Evolutionary conservation across 2,797 vertebrate species (phyloP).

Genomic region (Syngnathus rostellatus): DNA sequence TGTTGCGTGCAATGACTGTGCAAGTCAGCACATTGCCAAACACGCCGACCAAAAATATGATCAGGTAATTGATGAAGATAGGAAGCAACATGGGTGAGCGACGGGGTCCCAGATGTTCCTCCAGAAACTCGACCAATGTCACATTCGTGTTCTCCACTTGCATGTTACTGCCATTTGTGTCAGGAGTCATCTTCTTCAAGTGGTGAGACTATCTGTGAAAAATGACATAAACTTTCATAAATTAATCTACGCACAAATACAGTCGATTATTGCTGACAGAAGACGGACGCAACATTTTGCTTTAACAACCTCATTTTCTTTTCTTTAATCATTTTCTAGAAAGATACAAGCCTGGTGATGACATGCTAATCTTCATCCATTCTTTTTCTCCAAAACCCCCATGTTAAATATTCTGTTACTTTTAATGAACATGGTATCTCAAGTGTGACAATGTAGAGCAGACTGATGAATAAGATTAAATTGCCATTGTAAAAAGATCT

Average conservation of each 20-base stretch:
- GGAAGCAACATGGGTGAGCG: conserved; percentile 75
- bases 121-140: conserved; percentile 70
- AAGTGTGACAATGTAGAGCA: conserved; percentile 12
- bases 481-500: conserved; percentile 1
- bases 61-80: conserved; percentile 76
- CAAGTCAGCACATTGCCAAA: conserved; percentile 85
- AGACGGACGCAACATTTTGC: background rate
- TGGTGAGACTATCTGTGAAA: conserved; percentile 8
- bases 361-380: background rate
- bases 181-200: conserved; percentile 29
- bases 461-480: conserved; percentile 11
- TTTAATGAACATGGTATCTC: conserved; percentile 10
- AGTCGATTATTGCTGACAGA: background rate
- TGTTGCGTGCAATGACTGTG: conserved; percentile 78
- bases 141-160: conserved; percentile 68
- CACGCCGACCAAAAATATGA: conserved; percentile 81
- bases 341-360: background rate
- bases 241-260: background rate
- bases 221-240: conserved; percentile 1
- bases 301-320: background rate
- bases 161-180: conserved; percentile 25
- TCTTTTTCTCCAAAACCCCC: background rate
- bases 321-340: too few species aligned
- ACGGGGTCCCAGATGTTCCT: conserved; percentile 76
- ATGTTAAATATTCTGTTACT: conserved; percentile 11